phyloP scores from a whole-genome alignment of 1,140 invertebrate genomes.

The Drosophila persimilis region DNA sequence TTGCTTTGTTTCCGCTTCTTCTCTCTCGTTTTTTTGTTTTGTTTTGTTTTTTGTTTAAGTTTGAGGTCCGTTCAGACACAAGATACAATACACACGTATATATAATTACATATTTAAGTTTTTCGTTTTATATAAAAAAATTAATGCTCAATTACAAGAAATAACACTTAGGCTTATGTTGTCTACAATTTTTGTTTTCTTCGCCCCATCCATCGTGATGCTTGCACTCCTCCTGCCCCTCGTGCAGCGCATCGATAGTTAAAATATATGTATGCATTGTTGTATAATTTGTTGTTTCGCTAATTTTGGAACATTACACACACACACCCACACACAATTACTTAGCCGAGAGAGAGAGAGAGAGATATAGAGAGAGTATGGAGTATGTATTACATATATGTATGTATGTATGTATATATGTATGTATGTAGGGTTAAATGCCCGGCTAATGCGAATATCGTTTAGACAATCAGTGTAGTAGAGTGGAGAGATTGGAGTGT shows the following conservation, averaged over 20 bases:
- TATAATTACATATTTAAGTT: conserved; percentile 26
- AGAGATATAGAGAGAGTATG: conserved; percentile 18
- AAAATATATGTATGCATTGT: conserved; percentile 37
- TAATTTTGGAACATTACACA: not conserved
- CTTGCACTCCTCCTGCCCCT: not conserved
- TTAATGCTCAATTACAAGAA: conserved; percentile 80
- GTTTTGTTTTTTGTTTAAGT: conserved; percentile 50
- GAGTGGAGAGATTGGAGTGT: conserved; percentile 10
- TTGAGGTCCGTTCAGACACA: conserved; percentile 80
- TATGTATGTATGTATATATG: conserved; percentile 22
- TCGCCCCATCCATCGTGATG: not conserved
- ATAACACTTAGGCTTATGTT: conserved; percentile 79
- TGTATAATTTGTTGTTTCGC: no score
- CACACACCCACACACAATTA: conserved; percentile 5
- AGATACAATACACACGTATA: conserved; percentile 45
- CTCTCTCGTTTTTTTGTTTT: conserved; percentile 5
- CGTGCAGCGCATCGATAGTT: conserved; percentile 23
- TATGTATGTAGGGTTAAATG: conserved; percentile 28
- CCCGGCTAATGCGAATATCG: conserved; percentile 35
- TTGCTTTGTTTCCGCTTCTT: no score
- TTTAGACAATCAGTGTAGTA: conserved; percentile 37
- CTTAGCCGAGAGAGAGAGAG: conserved; percentile 19
- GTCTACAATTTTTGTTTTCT: conserved; percentile 48
- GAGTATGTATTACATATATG: conserved; percentile 25
- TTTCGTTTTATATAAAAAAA: conserved; percentile 60